Percentiles rank a stretch among this genome's conserved stretches.
Conservation (phyloP, 2,113 vertebrate genomes). For the Sprattus sprattus region DNA sequence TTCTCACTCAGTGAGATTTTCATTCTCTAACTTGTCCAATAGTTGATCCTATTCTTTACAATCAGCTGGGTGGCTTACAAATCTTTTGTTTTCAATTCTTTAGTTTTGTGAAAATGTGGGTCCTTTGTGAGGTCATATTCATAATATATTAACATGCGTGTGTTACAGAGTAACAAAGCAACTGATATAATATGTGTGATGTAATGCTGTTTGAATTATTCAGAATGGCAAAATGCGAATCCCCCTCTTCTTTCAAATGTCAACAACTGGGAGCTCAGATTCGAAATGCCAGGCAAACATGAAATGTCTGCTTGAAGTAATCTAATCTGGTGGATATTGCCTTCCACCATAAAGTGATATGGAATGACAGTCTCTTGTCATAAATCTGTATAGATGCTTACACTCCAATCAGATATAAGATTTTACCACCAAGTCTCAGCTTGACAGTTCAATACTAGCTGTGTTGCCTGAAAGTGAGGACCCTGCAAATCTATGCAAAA, state of each 20-base stretch:
- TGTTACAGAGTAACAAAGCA: not conserved
- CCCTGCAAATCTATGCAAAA: not conserved
- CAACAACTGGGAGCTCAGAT: conserved; percentile 43
- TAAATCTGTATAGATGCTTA: not conserved
- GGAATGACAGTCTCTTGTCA: not conserved
- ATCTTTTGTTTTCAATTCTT: too few species aligned
- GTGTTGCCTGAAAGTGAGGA: not conserved
- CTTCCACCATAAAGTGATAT: not conserved
- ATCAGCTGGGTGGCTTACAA: not conserved
- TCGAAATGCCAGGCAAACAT: conserved; percentile 53
- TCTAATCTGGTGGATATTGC: conserved; percentile 34
- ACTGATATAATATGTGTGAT: not conserved
- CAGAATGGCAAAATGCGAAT: conserved; percentile 36
- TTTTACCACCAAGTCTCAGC: not conserved
- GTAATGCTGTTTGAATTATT: conserved; percentile 36
- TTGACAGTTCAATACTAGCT: not conserved
- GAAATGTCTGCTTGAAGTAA: conserved; percentile 35
- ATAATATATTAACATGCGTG: not conserved
- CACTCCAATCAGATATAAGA: not conserved
- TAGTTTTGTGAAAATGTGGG: not conserved
- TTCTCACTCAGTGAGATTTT: not conserved
- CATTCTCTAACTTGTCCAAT: not conserved
- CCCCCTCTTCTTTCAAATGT: conserved; percentile 47
- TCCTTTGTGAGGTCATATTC: not conserved
- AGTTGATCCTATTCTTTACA: not conserved